These are phyloP conservation scores for Syngnathus typhle DNA, from an alignment of 2,113 vertebrate species.

Conservation along the genomic window DNA sequence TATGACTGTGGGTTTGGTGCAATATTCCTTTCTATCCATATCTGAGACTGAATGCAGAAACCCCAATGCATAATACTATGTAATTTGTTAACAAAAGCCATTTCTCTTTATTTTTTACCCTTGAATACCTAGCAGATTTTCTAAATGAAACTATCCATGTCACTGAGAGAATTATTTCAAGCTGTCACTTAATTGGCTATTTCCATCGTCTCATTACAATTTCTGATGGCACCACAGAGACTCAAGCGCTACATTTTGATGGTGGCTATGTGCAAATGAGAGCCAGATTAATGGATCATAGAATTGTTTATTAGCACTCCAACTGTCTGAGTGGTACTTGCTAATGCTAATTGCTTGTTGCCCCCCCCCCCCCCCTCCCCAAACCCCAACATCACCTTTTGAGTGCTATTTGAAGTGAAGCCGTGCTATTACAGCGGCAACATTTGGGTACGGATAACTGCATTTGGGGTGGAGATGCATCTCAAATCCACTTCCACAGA, in stretches of 20 bases:
- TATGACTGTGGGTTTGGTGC: too few relatives aligned
- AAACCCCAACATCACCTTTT: slow-evolving; percentile 45
- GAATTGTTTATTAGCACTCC: slow-evolving; percentile 61
- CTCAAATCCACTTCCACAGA: slow-evolving; percentile 27
- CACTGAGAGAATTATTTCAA: slow-evolving; percentile 26
- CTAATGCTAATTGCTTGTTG: slow-evolving; percentile 58
- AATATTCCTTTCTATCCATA: too few relatives aligned
- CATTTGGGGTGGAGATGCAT: slow-evolving; percentile 34
- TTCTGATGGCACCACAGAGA: slow-evolving; percentile 35
- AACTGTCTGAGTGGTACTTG: slow-evolving; percentile 46
- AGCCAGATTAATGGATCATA: slow-evolving; percentile 59
- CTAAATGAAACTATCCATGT: slow-evolving; percentile 3
- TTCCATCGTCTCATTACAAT: slow-evolving; percentile 54
- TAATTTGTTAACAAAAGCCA: neutral
- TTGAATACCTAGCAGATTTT: neutral
- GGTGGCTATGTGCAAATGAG: slow-evolving; percentile 48
- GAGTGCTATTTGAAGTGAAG: slow-evolving; percentile 51
- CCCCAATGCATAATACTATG: neutral
- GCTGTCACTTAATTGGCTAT: slow-evolving; percentile 9
- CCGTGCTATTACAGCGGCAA: slow-evolving; percentile 22
- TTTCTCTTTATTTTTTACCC: neutral
- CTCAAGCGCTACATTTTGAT: slow-evolving; percentile 51
- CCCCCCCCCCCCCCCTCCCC: slow-evolving; percentile 30
- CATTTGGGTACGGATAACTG: slow-evolving; percentile 29
- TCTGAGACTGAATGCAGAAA: neutral